Evolutionary conservation across 2,888 invertebrate genomes (phyloP).

Genomic region (Polymixis lichenea): DNA sequence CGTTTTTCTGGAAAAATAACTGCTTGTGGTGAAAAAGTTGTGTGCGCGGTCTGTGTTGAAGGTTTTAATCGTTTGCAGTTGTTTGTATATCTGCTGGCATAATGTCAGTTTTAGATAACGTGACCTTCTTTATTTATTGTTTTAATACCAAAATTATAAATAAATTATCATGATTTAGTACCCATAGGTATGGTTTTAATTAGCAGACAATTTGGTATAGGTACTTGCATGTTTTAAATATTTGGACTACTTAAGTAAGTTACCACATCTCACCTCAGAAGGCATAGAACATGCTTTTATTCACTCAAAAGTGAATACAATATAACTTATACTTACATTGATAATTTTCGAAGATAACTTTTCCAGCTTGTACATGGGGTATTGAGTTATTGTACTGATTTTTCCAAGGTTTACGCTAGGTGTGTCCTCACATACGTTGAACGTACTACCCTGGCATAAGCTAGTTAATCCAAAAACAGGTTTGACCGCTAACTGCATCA

Average conservation of each 20-base stretch:
- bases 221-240: background rate
- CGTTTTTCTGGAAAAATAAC: constrained; percentile 53
- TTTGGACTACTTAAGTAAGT: too few species aligned
- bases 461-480: background rate
- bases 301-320: too few species aligned
- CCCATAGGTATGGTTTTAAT: background rate
- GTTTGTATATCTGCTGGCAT: constrained; percentile 35
- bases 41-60: constrained; percentile 25
- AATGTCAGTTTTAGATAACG: constrained; percentile 4
- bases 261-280: background rate
- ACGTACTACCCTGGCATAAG: background rate
- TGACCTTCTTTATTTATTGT: background rate
- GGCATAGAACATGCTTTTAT: too few species aligned
- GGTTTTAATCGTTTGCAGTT: constrained; percentile 24
- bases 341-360: background rate
- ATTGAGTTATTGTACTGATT: background rate
- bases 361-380: background rate
- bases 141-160: background rate
- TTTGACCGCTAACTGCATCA: constrained; percentile 17
- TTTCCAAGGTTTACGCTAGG: background rate
- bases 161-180: background rate
- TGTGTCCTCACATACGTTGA: background rate
- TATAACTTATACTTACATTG: too few species aligned
- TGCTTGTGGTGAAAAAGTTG: constrained; percentile 41
- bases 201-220: background rate